Percentiles rank a stretch among this genome's conserved stretches.
phyloP scores from a whole-genome alignment of 2,113 vertebrate species.

The Thamnophis sirtalis region DNA sequence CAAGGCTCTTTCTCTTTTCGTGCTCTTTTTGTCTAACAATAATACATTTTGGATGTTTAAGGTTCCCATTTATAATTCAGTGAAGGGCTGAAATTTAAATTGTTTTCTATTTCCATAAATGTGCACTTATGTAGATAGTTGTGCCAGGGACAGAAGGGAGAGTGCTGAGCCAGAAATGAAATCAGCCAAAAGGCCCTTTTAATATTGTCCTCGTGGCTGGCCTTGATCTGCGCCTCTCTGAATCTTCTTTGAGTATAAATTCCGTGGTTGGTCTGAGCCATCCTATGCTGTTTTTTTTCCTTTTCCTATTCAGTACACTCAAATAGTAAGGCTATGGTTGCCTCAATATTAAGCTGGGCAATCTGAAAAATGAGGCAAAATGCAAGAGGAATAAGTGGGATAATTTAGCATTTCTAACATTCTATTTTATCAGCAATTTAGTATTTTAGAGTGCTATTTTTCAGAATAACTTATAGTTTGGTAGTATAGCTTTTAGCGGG shows the following conservation, averaged over 20 bases:
- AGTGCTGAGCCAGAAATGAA: neutral
- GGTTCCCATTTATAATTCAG: neutral
- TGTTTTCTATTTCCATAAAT: neutral
- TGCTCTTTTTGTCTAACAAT: neutral
- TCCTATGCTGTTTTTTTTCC: neutral
- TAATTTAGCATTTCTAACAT: neutral
- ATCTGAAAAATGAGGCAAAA: neutral
- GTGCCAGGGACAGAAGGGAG: neutral
- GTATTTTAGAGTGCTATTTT: neutral
- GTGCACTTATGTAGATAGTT: neutral
- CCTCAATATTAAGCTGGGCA: neutral
- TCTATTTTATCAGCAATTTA: neutral
- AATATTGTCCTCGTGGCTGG: neutral
- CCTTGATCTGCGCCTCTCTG: neutral
- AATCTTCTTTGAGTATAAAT: neutral
- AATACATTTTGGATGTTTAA: neutral
- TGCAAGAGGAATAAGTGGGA: neutral
- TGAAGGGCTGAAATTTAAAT: neutral
- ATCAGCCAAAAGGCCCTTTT: neutral
- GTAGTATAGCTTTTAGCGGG: neutral
- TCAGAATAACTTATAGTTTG: neutral
- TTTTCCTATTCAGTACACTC: neutral
- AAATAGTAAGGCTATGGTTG: neutral
- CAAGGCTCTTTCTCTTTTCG: neutral
- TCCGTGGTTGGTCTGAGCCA: neutral